Percentiles rank a stretch among this genome's conserved stretches.
phyloP scores from a whole-genome alignment of 1,140 invertebrate genomes.

The Drosophila melanogaster region DNA sequence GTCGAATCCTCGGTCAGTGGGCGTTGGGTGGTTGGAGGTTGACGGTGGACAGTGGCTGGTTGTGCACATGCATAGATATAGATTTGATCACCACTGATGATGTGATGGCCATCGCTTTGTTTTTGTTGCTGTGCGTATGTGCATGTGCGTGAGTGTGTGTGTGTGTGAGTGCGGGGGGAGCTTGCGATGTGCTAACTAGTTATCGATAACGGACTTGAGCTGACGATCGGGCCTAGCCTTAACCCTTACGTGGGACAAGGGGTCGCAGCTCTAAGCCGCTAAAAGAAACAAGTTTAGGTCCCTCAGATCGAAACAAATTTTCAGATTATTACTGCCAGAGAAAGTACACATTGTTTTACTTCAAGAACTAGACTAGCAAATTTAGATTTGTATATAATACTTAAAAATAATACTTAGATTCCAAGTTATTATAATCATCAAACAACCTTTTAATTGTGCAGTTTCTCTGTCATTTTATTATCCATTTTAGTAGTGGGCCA shows the following conservation, averaged over 20 bases:
- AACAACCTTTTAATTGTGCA: too few species aligned
- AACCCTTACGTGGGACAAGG: constrained; percentile 6
- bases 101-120: constrained; percentile 64
- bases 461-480: background rate
- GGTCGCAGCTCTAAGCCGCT: background rate
- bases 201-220: constrained; percentile 69
- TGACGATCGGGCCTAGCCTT: constrained; percentile 29
- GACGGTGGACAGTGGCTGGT: constrained; percentile 23
- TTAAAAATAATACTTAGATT: too few species aligned
- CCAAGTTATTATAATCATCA: too few species aligned
- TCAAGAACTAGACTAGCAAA: too few species aligned
- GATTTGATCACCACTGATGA: constrained; percentile 44
- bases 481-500: constrained; percentile 9
- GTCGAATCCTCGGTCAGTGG: background rate
- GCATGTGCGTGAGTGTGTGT: constrained; percentile 21
- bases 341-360: too few species aligned
- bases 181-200: constrained; percentile 47
- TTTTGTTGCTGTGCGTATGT: constrained; percentile 43
- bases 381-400: too few species aligned
- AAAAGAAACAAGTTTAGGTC: background rate
- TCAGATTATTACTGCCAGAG: too few species aligned
- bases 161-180: constrained; percentile 30
- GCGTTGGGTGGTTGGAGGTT: constrained; percentile 36
- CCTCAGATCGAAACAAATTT: too few species aligned
- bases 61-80: constrained; percentile 1